Evolutionary conservation across 2,888 invertebrate species (phyloP).

Genomic region (Ormyrus labotus): DNA sequence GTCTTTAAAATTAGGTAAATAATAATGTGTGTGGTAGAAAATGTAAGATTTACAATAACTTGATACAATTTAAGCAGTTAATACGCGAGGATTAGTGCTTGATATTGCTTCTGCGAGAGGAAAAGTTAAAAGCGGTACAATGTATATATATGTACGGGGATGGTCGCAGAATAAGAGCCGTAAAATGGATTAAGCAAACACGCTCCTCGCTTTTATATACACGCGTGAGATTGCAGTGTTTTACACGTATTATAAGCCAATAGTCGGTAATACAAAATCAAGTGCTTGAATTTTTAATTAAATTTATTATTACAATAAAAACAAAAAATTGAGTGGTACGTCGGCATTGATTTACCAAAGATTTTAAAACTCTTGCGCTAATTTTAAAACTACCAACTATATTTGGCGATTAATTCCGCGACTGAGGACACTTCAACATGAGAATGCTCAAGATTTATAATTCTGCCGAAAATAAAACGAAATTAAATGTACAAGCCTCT

Average conservation of each 20-base stretch:
- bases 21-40: too few species aligned
- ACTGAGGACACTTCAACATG: too few species aligned
- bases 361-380: too few species aligned
- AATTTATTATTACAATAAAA: slow-evolving; percentile 31
- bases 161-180: slow-evolving; percentile 41
- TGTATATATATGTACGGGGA: background rate
- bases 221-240: slow-evolving; percentile 7
- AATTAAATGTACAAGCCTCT: too few species aligned
- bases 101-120: slow-evolving; percentile 5
- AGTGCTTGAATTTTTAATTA: slow-evolving; percentile 27
- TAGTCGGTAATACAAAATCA: slow-evolving; percentile 29
- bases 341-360: too few species aligned
- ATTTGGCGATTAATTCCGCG: too few species aligned
- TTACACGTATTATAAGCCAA: slow-evolving; percentile 30
- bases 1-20: too few species aligned
- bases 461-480: too few species aligned
- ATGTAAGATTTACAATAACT: too few species aligned
- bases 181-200: slow-evolving; percentile 40
- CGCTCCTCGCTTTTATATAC: background rate
- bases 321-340: too few species aligned
- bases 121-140: slow-evolving; percentile 26
- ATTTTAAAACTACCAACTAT: too few species aligned
- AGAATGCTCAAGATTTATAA: too few species aligned
- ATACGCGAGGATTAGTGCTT: slow-evolving; percentile 17
- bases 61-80: background rate